Percentiles rank a stretch among this genome's conserved stretches.
phyloP scores from a whole-genome alignment of 1,140 invertebrate genomes.

The Wiebesia pumilae region DNA sequence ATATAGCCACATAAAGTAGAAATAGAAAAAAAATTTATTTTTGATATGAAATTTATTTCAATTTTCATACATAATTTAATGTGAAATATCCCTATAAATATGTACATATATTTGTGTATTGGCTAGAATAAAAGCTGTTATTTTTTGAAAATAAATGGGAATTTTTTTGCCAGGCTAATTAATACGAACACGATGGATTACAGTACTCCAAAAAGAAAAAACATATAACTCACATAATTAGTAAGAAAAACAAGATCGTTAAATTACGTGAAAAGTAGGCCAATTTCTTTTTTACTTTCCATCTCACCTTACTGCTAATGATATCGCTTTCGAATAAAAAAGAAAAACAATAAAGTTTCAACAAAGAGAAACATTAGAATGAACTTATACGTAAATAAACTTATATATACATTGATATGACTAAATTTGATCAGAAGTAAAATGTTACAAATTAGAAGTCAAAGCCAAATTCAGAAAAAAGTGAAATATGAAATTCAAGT shows the following conservation, averaged over 20 bases:
- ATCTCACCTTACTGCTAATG: neutral
- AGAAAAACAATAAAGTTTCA: neutral
- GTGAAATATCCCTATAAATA: neutral
- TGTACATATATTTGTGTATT: neutral
- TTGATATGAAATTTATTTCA: too few species aligned
- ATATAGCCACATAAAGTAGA: too few species aligned
- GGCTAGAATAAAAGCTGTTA: neutral
- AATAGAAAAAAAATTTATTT: too few species aligned
- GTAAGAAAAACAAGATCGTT: neutral
- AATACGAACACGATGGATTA: neutral
- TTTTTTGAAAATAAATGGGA: neutral
- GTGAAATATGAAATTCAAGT: too few species aligned
- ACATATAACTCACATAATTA: neutral
- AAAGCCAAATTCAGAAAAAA: too few species aligned
- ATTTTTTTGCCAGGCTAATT: constrained; percentile 4
- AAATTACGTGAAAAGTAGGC: constrained; percentile 4
- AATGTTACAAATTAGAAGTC: too few species aligned
- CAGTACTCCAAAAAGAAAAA: neutral
- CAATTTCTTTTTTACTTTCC: neutral
- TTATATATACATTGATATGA: neutral
- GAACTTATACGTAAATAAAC: neutral
- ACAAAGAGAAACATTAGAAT: neutral
- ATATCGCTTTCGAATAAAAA: neutral
- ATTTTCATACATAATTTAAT: too few species aligned
- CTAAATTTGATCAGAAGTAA: too few species aligned